Evolutionary conservation across 1,140 invertebrate species (phyloP).

Genomic region (Pseudobourletiella spinata): DNA sequence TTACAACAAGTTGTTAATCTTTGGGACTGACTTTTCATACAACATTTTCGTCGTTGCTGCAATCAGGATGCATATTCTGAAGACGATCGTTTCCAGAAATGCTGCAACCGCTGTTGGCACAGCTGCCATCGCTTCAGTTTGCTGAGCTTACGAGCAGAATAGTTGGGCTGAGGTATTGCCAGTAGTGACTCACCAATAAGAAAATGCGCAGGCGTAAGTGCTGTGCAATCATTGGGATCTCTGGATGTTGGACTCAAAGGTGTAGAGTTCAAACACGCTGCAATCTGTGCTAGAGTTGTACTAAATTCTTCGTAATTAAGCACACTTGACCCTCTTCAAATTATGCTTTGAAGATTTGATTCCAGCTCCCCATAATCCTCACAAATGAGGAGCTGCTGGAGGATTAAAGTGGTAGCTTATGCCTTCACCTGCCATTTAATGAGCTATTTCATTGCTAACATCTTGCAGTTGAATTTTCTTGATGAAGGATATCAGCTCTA

Average conservation of each 20-base stretch:
- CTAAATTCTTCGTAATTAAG: conserved; percentile 36
- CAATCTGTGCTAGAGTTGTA: conserved; percentile 35
- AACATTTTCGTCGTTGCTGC: neutral
- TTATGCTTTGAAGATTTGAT: conserved; percentile 38
- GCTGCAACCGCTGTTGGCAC: conserved; percentile 3
- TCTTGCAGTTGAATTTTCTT: neutral
- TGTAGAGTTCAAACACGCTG: conserved; percentile 37
- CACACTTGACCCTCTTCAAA: conserved; percentile 14
- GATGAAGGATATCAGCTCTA: conserved; percentile 16
- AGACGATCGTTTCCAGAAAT: conserved; percentile 14
- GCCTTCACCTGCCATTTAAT: neutral
- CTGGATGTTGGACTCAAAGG: conserved; percentile 31
- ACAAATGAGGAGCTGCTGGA: conserved; percentile 38
- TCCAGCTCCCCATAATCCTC: conserved; percentile 39
- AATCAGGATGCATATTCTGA: conserved; percentile 1
- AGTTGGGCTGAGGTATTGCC: neutral
- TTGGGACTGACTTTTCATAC: neutral
- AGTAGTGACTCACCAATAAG: conserved; percentile 11
- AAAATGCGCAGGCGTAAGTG: conserved; percentile 35
- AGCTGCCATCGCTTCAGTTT: conserved; percentile 5
- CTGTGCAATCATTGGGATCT: conserved; percentile 36
- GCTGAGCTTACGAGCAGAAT: neutral
- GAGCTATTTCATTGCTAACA: neutral
- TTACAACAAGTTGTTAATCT: conserved; percentile 12
- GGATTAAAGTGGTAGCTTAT: conserved; percentile 39